Base-by-base conservation (phyloP, 1,140 invertebrate genomes). In the Microplitis mediator region DNA sequence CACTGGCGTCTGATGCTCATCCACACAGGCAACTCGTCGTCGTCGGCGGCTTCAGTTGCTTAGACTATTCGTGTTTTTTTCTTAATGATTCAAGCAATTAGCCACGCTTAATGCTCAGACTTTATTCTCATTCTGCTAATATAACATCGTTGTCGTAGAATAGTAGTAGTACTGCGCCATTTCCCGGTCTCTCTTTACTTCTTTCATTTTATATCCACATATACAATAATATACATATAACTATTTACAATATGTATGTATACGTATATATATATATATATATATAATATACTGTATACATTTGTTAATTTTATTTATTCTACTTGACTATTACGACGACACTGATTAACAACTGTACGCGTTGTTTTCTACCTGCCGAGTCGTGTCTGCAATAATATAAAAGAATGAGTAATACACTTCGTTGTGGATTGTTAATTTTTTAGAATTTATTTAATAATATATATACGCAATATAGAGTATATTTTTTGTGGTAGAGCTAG, bases 81-180 rank as follows among this genome's bases (percentile, higher is more conserved):
- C 83, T 85, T 87, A 86, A 87, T 86, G 83, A 86, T 87, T 87
- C 81, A 81, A 86, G 85, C 83, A 87, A 87, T 87, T 87, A 87
- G 85, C 85, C 77, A 87, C 86, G 84, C 85, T 86, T 83, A 85
- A 81, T 85, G 84, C 86, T 74, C 80, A 83, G 83, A 83, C 82
- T 87, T 45, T 45, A 45, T 45, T 84, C 80, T 86, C 81, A 78
- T 81, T 75, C 50, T 71, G 52, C 56, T 32, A 62, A 16, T 31
- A 34, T 58, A 63, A 74, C 74, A 73, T 71, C 72, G 60, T 69
- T 69, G 68, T 69, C 67, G 54, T 74, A 68, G 68, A 58, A 65
- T 78, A 78, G 67, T 75, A 75, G 80, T 75, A 75, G 75, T 77
- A 74, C 50, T 69, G 73, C 70, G 63, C 74, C 73, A 70, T 73